Evolutionary conservation across 2,113 vertebrate species (phyloP).

Genomic region (Siniperca knerii): DNA sequence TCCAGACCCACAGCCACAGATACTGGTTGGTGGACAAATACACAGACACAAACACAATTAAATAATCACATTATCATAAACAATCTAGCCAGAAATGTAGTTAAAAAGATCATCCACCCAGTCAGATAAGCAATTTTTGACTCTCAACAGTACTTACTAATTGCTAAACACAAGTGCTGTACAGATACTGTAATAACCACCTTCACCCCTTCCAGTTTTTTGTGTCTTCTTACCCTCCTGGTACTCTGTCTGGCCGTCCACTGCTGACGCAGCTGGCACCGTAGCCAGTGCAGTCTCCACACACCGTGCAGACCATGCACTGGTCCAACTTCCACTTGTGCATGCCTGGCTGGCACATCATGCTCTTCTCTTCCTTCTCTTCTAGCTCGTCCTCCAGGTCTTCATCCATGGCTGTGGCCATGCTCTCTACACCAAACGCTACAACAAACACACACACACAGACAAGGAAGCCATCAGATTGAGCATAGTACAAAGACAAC

Average conservation of each 20-base stretch:
- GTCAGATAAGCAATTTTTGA: not conserved
- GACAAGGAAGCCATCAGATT: not conserved
- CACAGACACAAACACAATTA: not conserved
- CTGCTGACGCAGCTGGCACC: constrained; percentile 99
- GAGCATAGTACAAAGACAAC: not conserved
- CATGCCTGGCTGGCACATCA: constrained; percentile 99
- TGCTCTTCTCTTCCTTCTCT: constrained; percentile 98
- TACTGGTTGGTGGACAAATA: constrained; percentile 79
- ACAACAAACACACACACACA: not conserved
- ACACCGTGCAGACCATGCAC: constrained; percentile 99
- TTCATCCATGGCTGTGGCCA: constrained; percentile 99
- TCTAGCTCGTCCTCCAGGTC: constrained; percentile 97
- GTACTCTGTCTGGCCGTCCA: constrained; percentile 95
- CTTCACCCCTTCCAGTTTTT: not conserved
- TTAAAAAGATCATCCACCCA: not conserved
- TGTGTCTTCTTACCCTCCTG: constrained; percentile 91
- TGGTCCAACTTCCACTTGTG: constrained; percentile 99
- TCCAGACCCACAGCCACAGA: constrained; percentile 98
- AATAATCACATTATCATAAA: not conserved
- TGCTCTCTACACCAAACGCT: constrained; percentile 98
- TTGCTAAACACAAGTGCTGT: not conserved
- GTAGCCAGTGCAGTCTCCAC: constrained; percentile 98
- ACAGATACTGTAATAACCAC: not conserved
- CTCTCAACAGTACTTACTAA: not conserved
- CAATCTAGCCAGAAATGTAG: not conserved